phyloP scores from a whole-genome alignment of 1,140 invertebrate species.

The Megathymus violae region DNA sequence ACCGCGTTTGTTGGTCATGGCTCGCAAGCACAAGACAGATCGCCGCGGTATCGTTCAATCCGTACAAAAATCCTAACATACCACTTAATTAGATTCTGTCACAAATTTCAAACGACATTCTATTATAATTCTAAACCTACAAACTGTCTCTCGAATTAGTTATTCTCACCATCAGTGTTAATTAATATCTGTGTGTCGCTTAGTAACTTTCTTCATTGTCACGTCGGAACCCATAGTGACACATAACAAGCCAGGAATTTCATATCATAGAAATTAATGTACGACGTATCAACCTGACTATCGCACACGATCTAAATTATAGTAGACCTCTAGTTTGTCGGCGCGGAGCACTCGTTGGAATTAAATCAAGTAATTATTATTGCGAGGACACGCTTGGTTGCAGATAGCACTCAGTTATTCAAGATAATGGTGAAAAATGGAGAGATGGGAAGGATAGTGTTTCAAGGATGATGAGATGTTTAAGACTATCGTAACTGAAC shows the following conservation, averaged over 20 bases:
- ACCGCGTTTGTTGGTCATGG: too few species aligned
- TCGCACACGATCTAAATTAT: conserved; percentile 29
- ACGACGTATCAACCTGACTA: conserved; percentile 32
- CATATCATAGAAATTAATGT: conserved; percentile 36
- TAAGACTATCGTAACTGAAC: too few species aligned
- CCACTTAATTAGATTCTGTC: too few species aligned
- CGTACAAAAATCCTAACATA: too few species aligned
- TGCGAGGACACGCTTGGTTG: conserved; percentile 6
- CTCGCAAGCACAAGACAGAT: too few species aligned
- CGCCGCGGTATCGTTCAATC: too few species aligned
- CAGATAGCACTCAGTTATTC: conserved; percentile 19
- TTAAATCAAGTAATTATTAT: conserved; percentile 32
- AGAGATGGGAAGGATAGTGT: too few species aligned
- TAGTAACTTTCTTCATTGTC: conserved; percentile 33
- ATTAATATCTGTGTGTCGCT: conserved; percentile 19
- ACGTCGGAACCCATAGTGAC: conserved; percentile 9
- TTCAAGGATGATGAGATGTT: too few species aligned
- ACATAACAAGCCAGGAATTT: conserved; percentile 29
- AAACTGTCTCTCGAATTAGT: conserved; percentile 12
- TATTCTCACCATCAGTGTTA: conserved; percentile 2
- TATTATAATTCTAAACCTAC: neutral
- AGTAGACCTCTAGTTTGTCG: conserved; percentile 24
- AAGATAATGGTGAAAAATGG: conserved; percentile 4
- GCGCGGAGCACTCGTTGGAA: conserved; percentile 16
- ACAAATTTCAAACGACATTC: neutral